Evolutionary conservation across 1,140 invertebrate genomes (phyloP).

Genomic region (Drosophila lacertosa): DNA sequence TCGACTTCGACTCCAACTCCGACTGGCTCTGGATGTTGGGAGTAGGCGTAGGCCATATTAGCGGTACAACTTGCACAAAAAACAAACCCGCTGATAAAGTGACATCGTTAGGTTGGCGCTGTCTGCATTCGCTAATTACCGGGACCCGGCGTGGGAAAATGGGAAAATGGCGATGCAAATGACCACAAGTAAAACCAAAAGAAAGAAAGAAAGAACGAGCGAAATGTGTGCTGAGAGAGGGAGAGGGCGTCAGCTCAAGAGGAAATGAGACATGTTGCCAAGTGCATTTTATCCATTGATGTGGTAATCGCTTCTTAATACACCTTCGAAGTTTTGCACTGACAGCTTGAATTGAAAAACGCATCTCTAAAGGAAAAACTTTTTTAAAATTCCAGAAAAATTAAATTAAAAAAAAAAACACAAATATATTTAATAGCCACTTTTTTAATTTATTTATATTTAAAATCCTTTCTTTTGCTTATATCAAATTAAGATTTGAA

Average conservation of each 20-base stretch:
- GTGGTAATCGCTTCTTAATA: slow-evolving; percentile 7
- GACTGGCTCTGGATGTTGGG: slow-evolving; percentile 42
- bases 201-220: slow-evolving; percentile 6
- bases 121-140: slow-evolving; percentile 77
- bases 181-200: too few relatives aligned
- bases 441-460: too few relatives aligned
- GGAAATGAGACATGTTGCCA: slow-evolving; percentile 8
- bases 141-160: slow-evolving; percentile 67
- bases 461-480: not conserved
- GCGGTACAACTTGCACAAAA: slow-evolving; percentile 78
- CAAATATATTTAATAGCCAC: too few relatives aligned
- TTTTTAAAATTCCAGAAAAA: too few relatives aligned
- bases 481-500: not conserved
- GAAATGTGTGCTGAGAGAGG: not conserved
- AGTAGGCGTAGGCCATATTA: slow-evolving; percentile 80
- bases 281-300: slow-evolving; percentile 27
- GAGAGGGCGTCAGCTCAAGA: not conserved
- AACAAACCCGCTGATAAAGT: slow-evolving; percentile 78
- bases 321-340: not conserved
- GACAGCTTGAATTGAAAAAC: not conserved
- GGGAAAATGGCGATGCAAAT: slow-evolving; percentile 37
- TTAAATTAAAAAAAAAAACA: too few relatives aligned
- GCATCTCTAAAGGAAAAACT: too few relatives aligned
- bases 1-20: slow-evolving; percentile 32
- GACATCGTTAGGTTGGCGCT: slow-evolving; percentile 80